Base-by-base conservation (phyloP, 2,797 vertebrate genomes). In the Trematomus bernacchii region DNA sequence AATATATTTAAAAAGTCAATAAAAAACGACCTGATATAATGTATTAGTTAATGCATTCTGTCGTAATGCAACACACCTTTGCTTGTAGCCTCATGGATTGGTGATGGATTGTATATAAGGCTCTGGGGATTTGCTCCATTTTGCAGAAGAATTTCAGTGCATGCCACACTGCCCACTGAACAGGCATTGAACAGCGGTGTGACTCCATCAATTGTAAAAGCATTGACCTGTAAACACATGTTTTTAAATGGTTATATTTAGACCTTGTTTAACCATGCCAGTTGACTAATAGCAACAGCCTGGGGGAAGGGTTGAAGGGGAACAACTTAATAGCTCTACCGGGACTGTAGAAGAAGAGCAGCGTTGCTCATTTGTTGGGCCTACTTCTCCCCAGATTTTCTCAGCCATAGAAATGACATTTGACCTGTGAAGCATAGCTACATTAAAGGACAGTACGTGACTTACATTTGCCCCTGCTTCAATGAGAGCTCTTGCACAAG, bases 401-500 rank as follows among this genome's bases (percentile, higher is more conserved):
- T 71, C 77, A 76, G 30, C 80, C 85, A 65, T 57, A 72, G 40
- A 79, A 82, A 80, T 82, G 67, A 80, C 70, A 79, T 88, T 79
- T 89, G 86, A 86, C 84, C 87, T 72, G 66, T 66, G 79, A 27
- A n/a, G 66, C 69, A 43, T 37, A 44, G 85, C 75, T 47, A 50
- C 70, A 84, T 73, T 82, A 77, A 79, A 85, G 82, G 81, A 60
- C 53, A 57, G 15, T 66, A 9, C 48, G 47, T 51, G 85, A 91
- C 97, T 97, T 94, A 99, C 98, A 77, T 97, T 97, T 57, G 97
- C 98, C 90, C 97, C 97, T 37, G 98, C 97, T 87, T 98, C 96
- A 42, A 99, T 96, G 77, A 99, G 96, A 44, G 95, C 95, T 88
- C 96, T 94, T 77, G 96, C 96, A 89, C 98, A 99, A 10, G 96